Base-by-base conservation (phyloP, 2,888 invertebrate species). In the Cephus rjabovi region DNA sequence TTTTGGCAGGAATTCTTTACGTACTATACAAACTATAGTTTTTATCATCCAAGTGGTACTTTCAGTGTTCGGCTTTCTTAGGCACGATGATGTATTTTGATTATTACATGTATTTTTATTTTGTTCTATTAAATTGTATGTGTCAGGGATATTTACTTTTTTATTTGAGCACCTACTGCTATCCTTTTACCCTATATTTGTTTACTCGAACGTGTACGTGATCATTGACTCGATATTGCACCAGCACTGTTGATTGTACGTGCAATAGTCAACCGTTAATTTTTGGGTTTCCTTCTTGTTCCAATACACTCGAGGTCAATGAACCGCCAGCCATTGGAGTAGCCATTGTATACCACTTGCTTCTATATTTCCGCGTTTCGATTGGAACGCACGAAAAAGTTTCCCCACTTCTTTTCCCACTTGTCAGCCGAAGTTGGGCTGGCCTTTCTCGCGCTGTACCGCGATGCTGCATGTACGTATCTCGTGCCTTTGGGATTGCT, bases 401-500 rank as follows among this genome's bases (percentile, higher is more conserved):
- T 56, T 56, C 9, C 23, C 56, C 23, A 56, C 56, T 56, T 56
- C 23, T 56, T 23, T 56, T 9, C 56, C 56, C 56, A 56, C 56
- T 56, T 35, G 35, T 35, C 15, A 9, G 23, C 23, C 56, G 9
- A 56, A 56, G 56, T 56, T 56, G 23, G 56, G 56, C 56, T 23
- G 56, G 56, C 23, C 56, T 56, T 56, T 56, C 56, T 56, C 56
- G 56, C 56, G 56, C 56, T 56, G 56, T 23, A 9, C 9, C 56
- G 56, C 56, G 56, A 56, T 56, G 1, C 56, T 56, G 56, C 56
- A 56, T 23, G 23, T 70, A 70, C 11, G 56, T 30, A 70, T 70
- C 1, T 70, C 15, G 15, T 71, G 34, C 75, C 75, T 78, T 76
- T 75, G 83, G 87, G 86, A 84, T 73, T 76, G 73, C 80, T 85